Evolutionary conservation across 2,888 invertebrate genomes (phyloP).

Genomic region (Calameuta pallipes): DNA sequence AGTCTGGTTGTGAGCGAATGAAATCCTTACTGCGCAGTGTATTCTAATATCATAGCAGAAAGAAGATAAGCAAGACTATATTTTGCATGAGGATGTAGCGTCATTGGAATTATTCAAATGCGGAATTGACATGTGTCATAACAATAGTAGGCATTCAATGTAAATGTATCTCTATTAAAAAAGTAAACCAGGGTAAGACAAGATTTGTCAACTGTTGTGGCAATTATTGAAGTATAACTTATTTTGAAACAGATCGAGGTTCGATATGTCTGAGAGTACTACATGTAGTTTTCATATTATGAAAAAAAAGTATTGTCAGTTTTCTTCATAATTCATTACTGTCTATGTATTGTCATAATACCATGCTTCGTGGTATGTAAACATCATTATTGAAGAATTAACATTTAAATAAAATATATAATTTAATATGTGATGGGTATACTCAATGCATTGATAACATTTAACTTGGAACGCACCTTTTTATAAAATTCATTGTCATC

Average conservation of each 20-base stretch:
- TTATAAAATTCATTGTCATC: background rate
- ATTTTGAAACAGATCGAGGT: background rate
- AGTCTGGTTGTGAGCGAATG: background rate
- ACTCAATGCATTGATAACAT: conserved; percentile 17
- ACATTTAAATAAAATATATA: conserved; percentile 51
- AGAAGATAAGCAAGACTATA: background rate
- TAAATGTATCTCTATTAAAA: background rate
- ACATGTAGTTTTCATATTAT: background rate
- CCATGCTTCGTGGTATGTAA: conserved; percentile 44
- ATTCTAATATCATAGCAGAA: background rate
- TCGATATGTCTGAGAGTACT: background rate
- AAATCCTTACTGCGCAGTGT: background rate
- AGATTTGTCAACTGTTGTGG: background rate
- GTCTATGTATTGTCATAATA: conserved; percentile 36
- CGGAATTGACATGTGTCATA: background rate
- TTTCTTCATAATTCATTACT: conserved; percentile 34
- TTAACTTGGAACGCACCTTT: conserved; percentile 11
- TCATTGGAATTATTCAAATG: background rate
- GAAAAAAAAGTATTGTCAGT: conserved; percentile 20
- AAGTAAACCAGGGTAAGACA: background rate
- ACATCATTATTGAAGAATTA: conserved; percentile 40
- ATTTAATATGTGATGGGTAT: conserved; percentile 42
- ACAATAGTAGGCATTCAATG: background rate
- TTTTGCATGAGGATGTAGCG: too few species aligned
- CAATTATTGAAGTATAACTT: background rate